Evolutionary conservation across 2,113 vertebrate species (phyloP), one percentile per base, ranked within the genome.

Genomic region (Neolamprologus sp.): DNA sequence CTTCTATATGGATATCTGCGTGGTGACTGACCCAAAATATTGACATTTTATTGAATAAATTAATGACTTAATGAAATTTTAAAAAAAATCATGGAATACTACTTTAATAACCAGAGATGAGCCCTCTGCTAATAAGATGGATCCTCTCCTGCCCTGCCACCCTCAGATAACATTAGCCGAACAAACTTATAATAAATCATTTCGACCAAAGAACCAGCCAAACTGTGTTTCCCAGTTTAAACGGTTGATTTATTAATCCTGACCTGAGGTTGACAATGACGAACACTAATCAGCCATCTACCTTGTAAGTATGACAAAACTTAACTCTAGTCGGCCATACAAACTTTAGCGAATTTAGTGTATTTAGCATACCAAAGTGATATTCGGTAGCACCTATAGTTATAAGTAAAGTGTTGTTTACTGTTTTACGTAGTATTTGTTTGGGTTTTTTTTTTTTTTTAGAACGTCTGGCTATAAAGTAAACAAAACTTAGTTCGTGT

Each of bases 371-470:
- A n/a, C 33, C 30, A 73, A 73, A 17, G 13, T 73, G 6, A 45
- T 73, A 47, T 28, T 28, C 4, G 71, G 4, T 10, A 75, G 23
- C 23, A 75, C 5, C 8, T 47, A 47, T 7, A 75, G 40, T 17
- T 16, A 1, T 26, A 45, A 73, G 68, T 17, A 1, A 10, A 73
- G 14, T 26, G 9, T 75, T 75, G 3, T 75, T 47, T 28, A 45
- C 23, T 17, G 21, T 47, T 49, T 47, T 30, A 75, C 17, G 71
- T 3, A 28, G 33, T 65, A 2, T 11, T 63, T 63, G 7, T 71
- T 71, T 71, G 2, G 2, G 0, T 2, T 3, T 9, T 1, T 7
- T 14, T 55, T 3, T 13, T 21, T 53, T 13, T 71, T 42, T 71
- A 26, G 40, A 26, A 73, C 4, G 16, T 14, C 23, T 75, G 23